Evolutionary conservation across 2,888 invertebrate genomes (phyloP), one percentile per base, ranked within the genome.

Genomic region (Nudaria mundana): DNA sequence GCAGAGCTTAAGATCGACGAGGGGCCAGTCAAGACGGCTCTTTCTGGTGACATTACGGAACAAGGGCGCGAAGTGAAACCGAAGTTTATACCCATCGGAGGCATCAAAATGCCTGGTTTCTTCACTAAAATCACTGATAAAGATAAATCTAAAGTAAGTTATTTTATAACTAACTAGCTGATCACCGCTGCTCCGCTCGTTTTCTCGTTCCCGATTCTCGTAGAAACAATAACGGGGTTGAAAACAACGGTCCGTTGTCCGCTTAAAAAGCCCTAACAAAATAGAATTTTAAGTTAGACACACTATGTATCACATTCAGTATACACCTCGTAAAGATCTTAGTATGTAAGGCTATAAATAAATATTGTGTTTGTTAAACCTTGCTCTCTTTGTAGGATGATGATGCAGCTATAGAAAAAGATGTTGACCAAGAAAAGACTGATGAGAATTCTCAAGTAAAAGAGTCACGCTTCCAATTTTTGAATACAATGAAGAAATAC

Each of bases 41-140:
- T 87, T n/a, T 84, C 82, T 2, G 88, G 89, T 10, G 85, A 85
- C 44, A 89, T 91, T 12, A 91, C 90, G 4, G 92, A 92, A 57
- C 92, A 93, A 56, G 94, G 93, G 33, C 91, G 93, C 47, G 94
- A 94, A 81, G 94, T 94, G 20, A 93, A 93, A 67, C 94, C 94
- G 42, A 94, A 93, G 73, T 95, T 94, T 73, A 95, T 95, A 62
- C 95, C 95, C 3, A 95, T 95, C 63, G 95, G 95, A 33, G 95
- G 94, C n/a, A 94, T 95, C 52, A 95, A 95, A 83, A 93, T 95
- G 92, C 95, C 95, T 3, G 95, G 95, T 10, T 95, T 95, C 82
- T 95, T 95, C 66, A 93, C 93, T 44, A 92, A 94, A 58, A 93
- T 93, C 71, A 93, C 93, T 56, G 94, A 94, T 49, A 93, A 92